Base-by-base conservation (phyloP, 2,797 vertebrate species). In the Cuculus canorus region DNA sequence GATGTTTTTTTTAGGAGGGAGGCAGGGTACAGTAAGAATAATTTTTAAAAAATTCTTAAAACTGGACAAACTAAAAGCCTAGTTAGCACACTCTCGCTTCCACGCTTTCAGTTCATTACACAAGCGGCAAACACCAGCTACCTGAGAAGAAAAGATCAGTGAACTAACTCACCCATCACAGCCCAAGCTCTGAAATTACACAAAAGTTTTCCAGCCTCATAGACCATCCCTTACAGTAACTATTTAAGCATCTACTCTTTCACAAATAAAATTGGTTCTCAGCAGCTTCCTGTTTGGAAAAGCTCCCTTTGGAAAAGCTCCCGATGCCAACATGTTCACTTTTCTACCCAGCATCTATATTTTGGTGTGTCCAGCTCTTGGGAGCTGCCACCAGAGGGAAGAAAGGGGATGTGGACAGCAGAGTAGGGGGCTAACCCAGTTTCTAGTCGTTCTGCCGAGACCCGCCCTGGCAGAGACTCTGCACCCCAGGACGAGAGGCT, bases 221-320 rank as follows among this genome's bases (percentile, higher is more conserved):
- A 4, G 22, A 39, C 63, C 64, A 68, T 12, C 68, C 56, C 11
- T 3, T 4, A 24, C 21, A 9, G 32, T 3, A 56, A 66, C n/a
- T 57, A 19, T 17, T 45, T 3, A 53, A 59, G 37, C 84, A 35
- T 19, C 81, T 57, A 12, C 60, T 37, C 27, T 25, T 43, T 43
- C 75, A 33, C 17, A 30, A 73, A 37, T 33, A 50, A 68, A 48
- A n/a, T 4, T 24, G 21, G 27, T 64, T 79, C 54, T 0, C 27
- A 47, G 69, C 84, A 71, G 79, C 65, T 81, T 83, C 86, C 88
- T 43, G 61, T 30, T 19, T 75, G 86, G 76, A 92, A 92, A 59
- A 11, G 32, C 45, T 87, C 71, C 92, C 84, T 30, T 19, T 75
- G 86, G 76, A 92, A 92, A 59, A 11, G 32, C 45, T 87, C 71